Evolutionary conservation across 2,888 invertebrate genomes (phyloP), one percentile per base, ranked within the genome.

Genomic region (Eilema griseolum): DNA sequence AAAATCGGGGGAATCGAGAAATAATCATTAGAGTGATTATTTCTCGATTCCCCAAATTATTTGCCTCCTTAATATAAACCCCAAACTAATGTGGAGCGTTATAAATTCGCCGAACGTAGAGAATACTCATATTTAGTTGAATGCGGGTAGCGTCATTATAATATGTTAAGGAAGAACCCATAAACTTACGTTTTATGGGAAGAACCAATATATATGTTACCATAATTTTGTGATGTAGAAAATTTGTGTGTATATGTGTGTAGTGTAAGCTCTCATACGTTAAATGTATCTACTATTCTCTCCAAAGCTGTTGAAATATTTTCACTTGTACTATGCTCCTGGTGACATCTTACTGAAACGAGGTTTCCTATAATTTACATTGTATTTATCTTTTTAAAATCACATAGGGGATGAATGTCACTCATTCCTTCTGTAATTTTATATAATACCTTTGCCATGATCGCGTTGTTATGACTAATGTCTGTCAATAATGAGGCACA

Each of bases 181-280:
- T 46, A 10, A n/a, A n/a, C n/a, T n/a, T n/a, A n/a, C n/a, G n/a
- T n/a, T n/a, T n/a, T n/a, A n/a, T n/a, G n/a, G n/a, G n/a, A n/a
- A n/a, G 63, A 76, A 52, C 37, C n/a, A 67, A 71, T 46, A 10
- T 24, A 2, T 2, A 52, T 76, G 63, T 79, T 71, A 67, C 64
- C 70, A 59, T 72, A 74, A 65, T 1, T n/a, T 37, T 37, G 52
- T 56, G 57, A 26, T 63, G 46, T 63, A 63, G 26, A 20, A 67
- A 66, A 66, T 73, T 74, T 75, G 52, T 7, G 20, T 64, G 28
- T 64, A 64, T 73, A 66, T 66, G 70, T 71, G 67, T 77, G 73
- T 71, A 79, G 71, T 78, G 64, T 64, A 70, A 65, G 37, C 62
- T 69, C 56, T 69, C 60, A 56, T 75, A 61, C 77, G 69, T 16